Percentiles rank a stretch among this genome's conserved stretches.
Evolutionary conservation across 2,797 vertebrate genomes (phyloP).

Genomic region (Rhyacichthys aspro): DNA sequence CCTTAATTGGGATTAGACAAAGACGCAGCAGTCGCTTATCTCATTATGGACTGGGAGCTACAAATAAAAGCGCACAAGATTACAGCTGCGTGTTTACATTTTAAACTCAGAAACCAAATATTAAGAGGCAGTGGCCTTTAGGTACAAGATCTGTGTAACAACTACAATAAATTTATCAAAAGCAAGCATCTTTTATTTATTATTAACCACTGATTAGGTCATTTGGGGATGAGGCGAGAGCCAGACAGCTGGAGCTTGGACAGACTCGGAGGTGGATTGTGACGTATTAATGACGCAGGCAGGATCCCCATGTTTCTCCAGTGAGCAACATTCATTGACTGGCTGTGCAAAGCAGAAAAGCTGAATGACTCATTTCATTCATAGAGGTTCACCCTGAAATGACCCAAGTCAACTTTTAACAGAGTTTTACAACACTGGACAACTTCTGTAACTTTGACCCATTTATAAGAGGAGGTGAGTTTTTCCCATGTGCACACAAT

Average conservation of each 20-base stretch:
- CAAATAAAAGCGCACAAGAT: slow-evolving; percentile 19
- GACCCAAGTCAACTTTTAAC: background rate
- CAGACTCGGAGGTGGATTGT: background rate
- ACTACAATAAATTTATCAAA: background rate
- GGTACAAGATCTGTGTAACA: background rate
- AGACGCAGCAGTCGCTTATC: slow-evolving; percentile 56
- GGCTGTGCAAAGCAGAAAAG: background rate
- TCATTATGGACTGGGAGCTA: slow-evolving; percentile 44
- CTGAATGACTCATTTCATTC: slow-evolving; percentile 40
- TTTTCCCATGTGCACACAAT: no score
- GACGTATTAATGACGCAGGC: slow-evolving; percentile 27
- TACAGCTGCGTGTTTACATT: slow-evolving; percentile 23
- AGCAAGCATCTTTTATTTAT: background rate
- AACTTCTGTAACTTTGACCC: background rate
- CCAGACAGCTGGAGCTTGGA: slow-evolving; percentile 27
- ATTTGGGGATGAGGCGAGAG: background rate
- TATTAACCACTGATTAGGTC: background rate
- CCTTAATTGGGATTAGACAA: slow-evolving; percentile 59
- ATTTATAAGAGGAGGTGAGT: no score
- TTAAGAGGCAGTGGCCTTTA: background rate
- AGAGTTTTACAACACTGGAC: background rate
- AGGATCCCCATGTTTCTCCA: slow-evolving; percentile 9
- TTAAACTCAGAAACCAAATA: background rate
- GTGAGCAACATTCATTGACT: slow-evolving; percentile 38
- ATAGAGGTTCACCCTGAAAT: slow-evolving; percentile 15